Percentiles rank a stretch among this genome's conserved stretches.
phyloP scores from a whole-genome alignment of 2,113 vertebrate species.

The Oreochromis tanganicae region DNA sequence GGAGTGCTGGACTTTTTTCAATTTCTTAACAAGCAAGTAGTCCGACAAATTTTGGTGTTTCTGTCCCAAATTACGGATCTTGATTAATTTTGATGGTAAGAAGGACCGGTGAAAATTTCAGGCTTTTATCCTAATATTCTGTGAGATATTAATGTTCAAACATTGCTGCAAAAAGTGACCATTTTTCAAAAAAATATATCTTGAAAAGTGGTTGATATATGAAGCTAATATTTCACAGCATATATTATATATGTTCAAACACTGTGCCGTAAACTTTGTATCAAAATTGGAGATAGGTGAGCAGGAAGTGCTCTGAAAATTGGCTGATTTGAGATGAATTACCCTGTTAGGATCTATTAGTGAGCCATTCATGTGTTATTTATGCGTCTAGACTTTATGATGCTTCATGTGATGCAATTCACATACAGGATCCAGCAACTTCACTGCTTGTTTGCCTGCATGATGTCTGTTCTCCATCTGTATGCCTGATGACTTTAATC shows the following conservation, averaged over 20 bases:
- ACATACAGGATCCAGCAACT: neutral
- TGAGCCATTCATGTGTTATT: neutral
- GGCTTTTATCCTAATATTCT: no score
- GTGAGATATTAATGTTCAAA: neutral
- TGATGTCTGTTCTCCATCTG: conserved; percentile 34
- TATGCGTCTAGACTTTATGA: neutral
- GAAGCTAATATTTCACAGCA: neutral
- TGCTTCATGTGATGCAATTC: neutral
- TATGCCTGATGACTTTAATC: neutral
- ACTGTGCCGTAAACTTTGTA: neutral
- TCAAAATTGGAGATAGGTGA: neutral
- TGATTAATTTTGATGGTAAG: neutral
- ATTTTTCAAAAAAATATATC: neutral
- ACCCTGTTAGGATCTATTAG: neutral
- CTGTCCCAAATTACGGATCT: neutral
- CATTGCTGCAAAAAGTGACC: neutral
- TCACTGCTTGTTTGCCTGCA: neutral
- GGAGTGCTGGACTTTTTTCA: neutral
- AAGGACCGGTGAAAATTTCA: neutral
- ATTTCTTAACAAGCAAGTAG: neutral
- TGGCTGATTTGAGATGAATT: neutral
- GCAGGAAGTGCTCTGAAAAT: neutral
- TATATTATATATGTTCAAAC: neutral
- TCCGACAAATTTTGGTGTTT: neutral
- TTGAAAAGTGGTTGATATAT: neutral